A percentile compares a stretch with the other conserved stretches of the same genome.
phyloP scores from a whole-genome alignment of 2,113 vertebrate genomes.

The Zootoca vivipara region DNA sequence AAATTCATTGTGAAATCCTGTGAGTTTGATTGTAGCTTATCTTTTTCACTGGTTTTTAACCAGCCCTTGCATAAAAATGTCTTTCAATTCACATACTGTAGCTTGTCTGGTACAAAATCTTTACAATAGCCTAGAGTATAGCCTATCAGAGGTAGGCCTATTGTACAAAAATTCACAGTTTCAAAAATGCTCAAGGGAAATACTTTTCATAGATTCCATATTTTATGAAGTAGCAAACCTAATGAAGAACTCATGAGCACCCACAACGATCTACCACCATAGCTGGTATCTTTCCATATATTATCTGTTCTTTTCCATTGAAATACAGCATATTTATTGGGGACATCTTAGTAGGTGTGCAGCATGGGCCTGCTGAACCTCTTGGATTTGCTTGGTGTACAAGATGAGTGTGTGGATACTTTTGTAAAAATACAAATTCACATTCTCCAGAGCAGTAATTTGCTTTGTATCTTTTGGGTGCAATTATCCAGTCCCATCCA shows the following conservation, averaged over 20 bases:
- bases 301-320: constrained; percentile 96
- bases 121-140: constrained; percentile 53
- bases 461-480: constrained; percentile 98
- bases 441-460: constrained; percentile 99
- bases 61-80: constrained; percentile 58
- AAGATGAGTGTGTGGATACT: constrained; percentile 96
- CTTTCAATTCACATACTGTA: constrained; percentile 67
- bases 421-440: constrained; percentile 97
- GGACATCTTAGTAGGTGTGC: constrained; percentile 98
- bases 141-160: constrained; percentile 47
- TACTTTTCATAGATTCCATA: constrained; percentile 47
- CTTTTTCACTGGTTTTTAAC: constrained; percentile 64
- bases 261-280: constrained; percentile 99
- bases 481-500: constrained; percentile 99
- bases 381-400: constrained; percentile 95
- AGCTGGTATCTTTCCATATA: constrained; percentile 97
- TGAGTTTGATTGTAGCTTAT: constrained; percentile 64
- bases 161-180: constrained; percentile 76
- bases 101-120: constrained; percentile 62
- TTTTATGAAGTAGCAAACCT: constrained; percentile 22
- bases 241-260: constrained; percentile 84
- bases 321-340: constrained; percentile 99
- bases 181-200: constrained; percentile 64
- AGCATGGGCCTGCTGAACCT: constrained; percentile 94
- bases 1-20: constrained; percentile 51